Base-by-base conservation (phyloP, 1,140 invertebrate genomes). In the Drosophila lini region DNA sequence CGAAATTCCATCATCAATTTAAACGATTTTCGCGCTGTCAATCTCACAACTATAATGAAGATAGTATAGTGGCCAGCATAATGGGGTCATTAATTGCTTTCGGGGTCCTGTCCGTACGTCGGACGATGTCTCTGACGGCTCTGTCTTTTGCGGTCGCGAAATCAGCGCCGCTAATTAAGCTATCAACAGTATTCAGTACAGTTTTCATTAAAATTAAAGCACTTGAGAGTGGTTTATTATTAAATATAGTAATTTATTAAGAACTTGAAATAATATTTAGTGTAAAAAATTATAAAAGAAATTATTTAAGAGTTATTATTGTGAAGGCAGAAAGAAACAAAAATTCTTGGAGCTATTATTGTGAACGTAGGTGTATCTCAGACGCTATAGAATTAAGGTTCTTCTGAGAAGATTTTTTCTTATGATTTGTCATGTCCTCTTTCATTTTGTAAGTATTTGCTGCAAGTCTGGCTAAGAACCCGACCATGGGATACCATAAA, bases 71-170 rank as follows among this genome's bases (percentile, higher is more conserved):
- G 55, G 55, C 36, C 34, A 42, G 55, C 34, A 57, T 41, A 57
- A 57, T 57, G 36, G 55, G 55, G 55, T 57, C 55, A 41, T 57
- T 57, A 57, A 57, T 57, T 57, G 52, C 52, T 55, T 55, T 38
- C 52, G 19, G 52, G 34, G 52, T 53, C 50, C 34, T 57, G 53
- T n/a, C 36, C 55, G 6, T 36, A 2, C 40, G 7, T 9, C n/a
- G 28, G 13, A 32, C 41, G 41, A 32, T 31, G 41, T 32, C 28
- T 31, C 41, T 59, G 57, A 28, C 28, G 28, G n/a, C 56, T 16
- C 57, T 15, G 41, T 59, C 36, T 22, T 16, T 47, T 47, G 57
- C 40, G 40, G 57, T 22, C 19, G 41, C 7, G 32, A 38, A 38
- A 55, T 38, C 52, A 55, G 52, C 34, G 52, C 2, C 1, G 15